Evolutionary conservation across 1,140 invertebrate species (phyloP).

Genomic region (Orussus abietinus): DNA sequence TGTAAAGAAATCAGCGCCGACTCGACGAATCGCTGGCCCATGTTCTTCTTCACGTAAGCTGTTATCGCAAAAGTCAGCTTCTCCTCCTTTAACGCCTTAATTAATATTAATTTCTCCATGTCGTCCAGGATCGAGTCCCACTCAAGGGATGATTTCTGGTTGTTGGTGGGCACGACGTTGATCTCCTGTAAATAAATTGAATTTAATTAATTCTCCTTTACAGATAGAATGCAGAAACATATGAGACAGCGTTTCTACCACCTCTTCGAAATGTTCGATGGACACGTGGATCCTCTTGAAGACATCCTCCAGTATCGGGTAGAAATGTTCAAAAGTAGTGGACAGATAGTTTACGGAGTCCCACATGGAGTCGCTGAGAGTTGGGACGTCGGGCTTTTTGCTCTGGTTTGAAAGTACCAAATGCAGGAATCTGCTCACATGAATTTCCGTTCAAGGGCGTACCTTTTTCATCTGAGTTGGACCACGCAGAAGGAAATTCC

Average conservation of each 20-base stretch:
- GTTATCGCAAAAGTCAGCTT: constrained; percentile 76
- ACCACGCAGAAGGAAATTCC: constrained; percentile 73
- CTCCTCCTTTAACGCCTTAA: constrained; percentile 77
- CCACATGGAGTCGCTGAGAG: constrained; percentile 63
- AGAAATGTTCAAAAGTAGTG: constrained; percentile 55
- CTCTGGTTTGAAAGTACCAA: constrained; percentile 21
- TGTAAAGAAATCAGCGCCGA: constrained; percentile 63
- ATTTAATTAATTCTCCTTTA: constrained; percentile 12
- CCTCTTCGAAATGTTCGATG: constrained; percentile 60
- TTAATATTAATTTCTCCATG: constrained; percentile 80
- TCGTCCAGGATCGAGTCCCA: constrained; percentile 62
- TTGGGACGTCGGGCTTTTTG: constrained; percentile 55
- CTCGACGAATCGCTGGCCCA: constrained; percentile 77
- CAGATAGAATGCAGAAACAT: constrained; percentile 14
- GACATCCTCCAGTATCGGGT: constrained; percentile 53
- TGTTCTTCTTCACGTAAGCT: constrained; percentile 70
- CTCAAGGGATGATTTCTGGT: constrained; percentile 41
- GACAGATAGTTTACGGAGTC: constrained; percentile 57
- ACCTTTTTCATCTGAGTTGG: constrained; percentile 41
- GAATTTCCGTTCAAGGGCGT: no score
- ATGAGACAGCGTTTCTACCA: constrained; percentile 42
- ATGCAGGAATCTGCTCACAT: constrained; percentile 1
- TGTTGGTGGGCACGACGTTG: constrained; percentile 51
- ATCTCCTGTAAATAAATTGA: constrained; percentile 49
- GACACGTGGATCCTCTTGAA: constrained; percentile 56